Base-by-base conservation (phyloP, 2,888 invertebrate species). In the Phaonia tiefii region DNA sequence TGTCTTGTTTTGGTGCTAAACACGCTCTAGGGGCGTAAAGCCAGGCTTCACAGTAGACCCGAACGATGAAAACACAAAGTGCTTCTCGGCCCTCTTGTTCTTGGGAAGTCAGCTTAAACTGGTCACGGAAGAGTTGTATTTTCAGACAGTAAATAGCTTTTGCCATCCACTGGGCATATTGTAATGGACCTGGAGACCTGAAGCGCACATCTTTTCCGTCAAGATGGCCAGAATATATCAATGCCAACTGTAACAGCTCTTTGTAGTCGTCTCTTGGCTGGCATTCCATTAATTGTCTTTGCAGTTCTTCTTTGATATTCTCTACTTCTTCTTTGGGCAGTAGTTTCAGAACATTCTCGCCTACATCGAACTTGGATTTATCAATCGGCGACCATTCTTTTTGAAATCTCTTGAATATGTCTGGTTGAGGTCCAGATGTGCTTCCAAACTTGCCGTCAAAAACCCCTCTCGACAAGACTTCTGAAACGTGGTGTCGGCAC, bases 81-180 rank as follows among this genome's bases (percentile, higher is more conserved):
- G 44, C 66, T 37, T 42, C 54, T 22, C 74, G 65, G n/a, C 65
- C 54, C 44, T 39, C 56, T 70, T 74, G 70, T 37, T 69, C 56
- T 8, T 58, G 69, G 13, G 63, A 63, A 25, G 46, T 39, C 13
- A 79, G 26, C 22, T 17, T 49, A 66, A 66, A 66, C 54, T 46
- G 72, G 44, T 66, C 37, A 44, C 72, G 25, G 22, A 54, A 22
- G n/a, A 72, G 51, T 11, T 46, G 31, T 26, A 79, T 71, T 75
- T 79, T 79, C n/a, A 75, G 39, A 70, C 71, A 79, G 51, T 74
- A 75, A 58, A 75, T 71, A 66, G 49, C 69, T 31, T 80, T 80
- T 69, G 77, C 58, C 60, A 49, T 73, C 31, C 26, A 60, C 44
- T 25, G 46, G 37, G 67, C 51, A 69, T 69, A 51, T 22, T 66